These are phyloP conservation scores for Apocheima hispidaria DNA, from an alignment of 2,888 invertebrate genomes.

Conservation along the genomic window DNA sequence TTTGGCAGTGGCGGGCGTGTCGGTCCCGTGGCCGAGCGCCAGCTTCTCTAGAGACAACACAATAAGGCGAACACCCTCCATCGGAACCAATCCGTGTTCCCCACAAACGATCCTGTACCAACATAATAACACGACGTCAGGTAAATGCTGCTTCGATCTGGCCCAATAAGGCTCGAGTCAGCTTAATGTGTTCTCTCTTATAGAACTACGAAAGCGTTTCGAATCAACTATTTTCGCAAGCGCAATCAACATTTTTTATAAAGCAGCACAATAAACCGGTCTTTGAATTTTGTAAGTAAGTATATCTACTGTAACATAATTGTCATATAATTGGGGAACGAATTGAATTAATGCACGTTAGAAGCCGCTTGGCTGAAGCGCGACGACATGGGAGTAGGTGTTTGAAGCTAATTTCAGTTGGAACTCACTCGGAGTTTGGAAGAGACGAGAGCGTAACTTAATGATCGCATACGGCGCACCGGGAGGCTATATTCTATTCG, in stretches of 20 bases:
- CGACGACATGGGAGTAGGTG: slow-evolving; percentile 46
- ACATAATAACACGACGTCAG: slow-evolving; percentile 42
- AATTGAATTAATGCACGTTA: slow-evolving; percentile 58
- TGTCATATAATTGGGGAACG: slow-evolving; percentile 46
- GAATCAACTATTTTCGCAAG: not conserved
- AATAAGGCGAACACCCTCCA: slow-evolving; percentile 74
- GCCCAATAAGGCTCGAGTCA: slow-evolving; percentile 14
- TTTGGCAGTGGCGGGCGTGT: slow-evolving; percentile 63
- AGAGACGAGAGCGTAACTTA: slow-evolving; percentile 74
- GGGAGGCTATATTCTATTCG: slow-evolving; percentile 80
- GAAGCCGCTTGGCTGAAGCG: slow-evolving; percentile 53
- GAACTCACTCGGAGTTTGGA: slow-evolving; percentile 52
- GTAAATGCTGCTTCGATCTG: slow-evolving; percentile 23
- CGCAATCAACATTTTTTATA: not conserved
- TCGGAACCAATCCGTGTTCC: slow-evolving; percentile 77
- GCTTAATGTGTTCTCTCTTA: slow-evolving; percentile 8
- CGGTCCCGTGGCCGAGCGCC: slow-evolving; percentile 72
- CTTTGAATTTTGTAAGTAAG: slow-evolving; percentile 41
- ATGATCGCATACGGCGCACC: slow-evolving; percentile 76
- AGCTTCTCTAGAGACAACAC: slow-evolving; percentile 74
- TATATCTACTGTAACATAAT: slow-evolving; percentile 48
- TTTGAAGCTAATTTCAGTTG: slow-evolving; percentile 66
- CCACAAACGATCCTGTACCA: slow-evolving; percentile 65
- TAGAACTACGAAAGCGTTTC: not conserved
- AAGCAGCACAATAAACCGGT: slow-evolving; percentile 8